Base-by-base conservation (phyloP, 2,888 invertebrate species). In the Lepidochrysops patricia region DNA sequence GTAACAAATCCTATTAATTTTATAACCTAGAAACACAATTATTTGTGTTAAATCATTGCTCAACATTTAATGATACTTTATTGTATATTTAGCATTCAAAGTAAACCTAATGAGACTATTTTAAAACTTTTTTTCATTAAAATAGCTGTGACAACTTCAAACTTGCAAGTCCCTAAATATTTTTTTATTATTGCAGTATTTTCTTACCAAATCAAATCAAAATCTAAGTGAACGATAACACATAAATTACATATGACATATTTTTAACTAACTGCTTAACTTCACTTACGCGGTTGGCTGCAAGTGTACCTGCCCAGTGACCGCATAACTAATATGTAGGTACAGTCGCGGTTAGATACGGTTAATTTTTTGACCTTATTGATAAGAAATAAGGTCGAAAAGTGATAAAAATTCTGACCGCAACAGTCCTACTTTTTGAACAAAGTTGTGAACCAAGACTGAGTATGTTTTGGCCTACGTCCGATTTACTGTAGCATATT, bases 401-500 rank as follows among this genome's bases (percentile, higher is more conserved):
- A n/a, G n/a, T n/a, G n/a, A n/a, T n/a, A n/a, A n/a, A n/a, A n/a
- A n/a, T n/a, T n/a, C n/a, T 29, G 7, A 29, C 29, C 4, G 7
- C 7, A 29, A 29, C 4, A 29, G 7, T 29, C 4, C 4, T 29
- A 29, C n/a, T 2, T 13, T 32, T 27, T 25, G 12, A 19, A 54
- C 7, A 54, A 29, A 54, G 32, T 54, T 54, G 54, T 54, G 54
- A 54, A 32, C 29, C 13, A 54, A 54, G 54, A 19, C 54, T 32
- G 54, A 54, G 23, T 32, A 4, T 54, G 13, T 54, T 29, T 32
- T 54, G 27, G 43, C 19, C 43, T 12, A 23, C 9, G 9, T 19
- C 19, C 19, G 19, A 19, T 4, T 29, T 19, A 19, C 19, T 43
- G 43, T 43, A 43, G 43, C n/a, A n/a, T n/a, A n/a, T n/a, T n/a